Evolutionary conservation across 2,113 vertebrate genomes (phyloP), one percentile per base, ranked within the genome.

Genomic region (Pardalotus punctatus): DNA sequence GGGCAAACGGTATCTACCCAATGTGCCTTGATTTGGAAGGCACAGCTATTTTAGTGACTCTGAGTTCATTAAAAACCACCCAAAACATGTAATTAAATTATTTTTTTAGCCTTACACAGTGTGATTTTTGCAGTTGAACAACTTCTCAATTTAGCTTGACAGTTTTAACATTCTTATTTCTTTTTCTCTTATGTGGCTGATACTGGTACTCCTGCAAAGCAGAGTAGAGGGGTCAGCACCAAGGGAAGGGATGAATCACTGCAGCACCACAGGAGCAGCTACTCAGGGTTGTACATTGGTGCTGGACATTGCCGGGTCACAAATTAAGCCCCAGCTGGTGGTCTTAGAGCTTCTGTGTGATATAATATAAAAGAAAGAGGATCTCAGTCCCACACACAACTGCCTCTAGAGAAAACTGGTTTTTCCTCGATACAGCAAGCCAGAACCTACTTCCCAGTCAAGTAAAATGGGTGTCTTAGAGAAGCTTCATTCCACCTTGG

Each of bases 1-100:
- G 0, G 4, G 1, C 6, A 1, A 11, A 2, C 10, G 4, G 4
- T 0, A 0, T 2, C 36, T 18, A 2, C 65, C 40, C 4, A 31
- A 0, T 3, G 1, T 11, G 71, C 10, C 22, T 28, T 4, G 23
- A 2, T 17, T 19, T 6, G 64, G 42, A 14, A 27, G 28, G 29
- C 72, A 5, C 43, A 3, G 35, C 54, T 54, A 4, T 18, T 36
- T 51, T 3, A 77, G 35, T 24, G 10, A 28, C n/a, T 57, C 43
- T 2, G 43, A 35, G 14, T 3, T 65, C 47, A 16, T 28, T 18
- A 31, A 80, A 33, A 76, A 22, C 6, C 43, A 24, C 60, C 51
- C 58, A 11, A 51, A 81, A 36, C 51, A 5, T 81, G 50, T 9
- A 0, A 61, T 81, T n/a, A 35, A 16, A 5, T 25, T 18, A 1